These are phyloP conservation scores for Lacanobia wlatinum DNA, from an alignment of 2,888 invertebrate genomes.

Conservation along the genomic window DNA sequence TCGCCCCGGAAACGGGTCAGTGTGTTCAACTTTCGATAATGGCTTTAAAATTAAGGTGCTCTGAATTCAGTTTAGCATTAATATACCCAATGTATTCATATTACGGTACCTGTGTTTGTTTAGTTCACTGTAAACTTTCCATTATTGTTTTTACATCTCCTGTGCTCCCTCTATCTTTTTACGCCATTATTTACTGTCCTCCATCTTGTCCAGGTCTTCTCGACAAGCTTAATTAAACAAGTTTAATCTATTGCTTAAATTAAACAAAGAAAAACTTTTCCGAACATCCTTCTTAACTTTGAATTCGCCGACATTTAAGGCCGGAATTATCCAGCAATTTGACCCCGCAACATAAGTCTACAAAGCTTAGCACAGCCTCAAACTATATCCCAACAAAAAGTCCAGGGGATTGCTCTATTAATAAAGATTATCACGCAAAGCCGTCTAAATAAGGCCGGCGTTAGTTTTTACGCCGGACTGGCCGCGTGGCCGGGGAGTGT, in stretches of 20 bases:
- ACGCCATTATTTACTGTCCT: constrained; percentile 10
- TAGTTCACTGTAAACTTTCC: neutral
- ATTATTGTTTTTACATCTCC: neutral
- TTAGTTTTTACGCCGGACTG: constrained; percentile 33
- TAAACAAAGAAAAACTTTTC: constrained; percentile 27
- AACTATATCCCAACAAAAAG: constrained; percentile 52
- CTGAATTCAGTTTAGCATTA: constrained; percentile 43
- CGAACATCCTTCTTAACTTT: constrained; percentile 32
- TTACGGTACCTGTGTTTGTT: constrained; percentile 10
- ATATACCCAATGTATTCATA: constrained; percentile 33
- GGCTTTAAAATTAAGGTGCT: constrained; percentile 56
- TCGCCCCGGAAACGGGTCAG: constrained; percentile 41
- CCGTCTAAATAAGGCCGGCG: constrained; percentile 42
- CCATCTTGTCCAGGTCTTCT: constrained; percentile 30
- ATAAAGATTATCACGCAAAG: constrained; percentile 61
- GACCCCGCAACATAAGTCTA: constrained; percentile 33
- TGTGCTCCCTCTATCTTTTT: neutral
- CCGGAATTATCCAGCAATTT: constrained; percentile 38
- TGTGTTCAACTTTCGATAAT: constrained; percentile 61
- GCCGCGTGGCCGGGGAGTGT: neutral
- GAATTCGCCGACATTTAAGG: constrained; percentile 20
- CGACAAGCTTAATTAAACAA: constrained; percentile 42
- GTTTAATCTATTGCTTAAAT: constrained; percentile 48
- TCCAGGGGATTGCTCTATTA: constrained; percentile 53
- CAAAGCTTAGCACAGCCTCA: constrained; percentile 41